Base-by-base conservation (phyloP, 1,140 invertebrate genomes). In the Cydia amplana region DNA sequence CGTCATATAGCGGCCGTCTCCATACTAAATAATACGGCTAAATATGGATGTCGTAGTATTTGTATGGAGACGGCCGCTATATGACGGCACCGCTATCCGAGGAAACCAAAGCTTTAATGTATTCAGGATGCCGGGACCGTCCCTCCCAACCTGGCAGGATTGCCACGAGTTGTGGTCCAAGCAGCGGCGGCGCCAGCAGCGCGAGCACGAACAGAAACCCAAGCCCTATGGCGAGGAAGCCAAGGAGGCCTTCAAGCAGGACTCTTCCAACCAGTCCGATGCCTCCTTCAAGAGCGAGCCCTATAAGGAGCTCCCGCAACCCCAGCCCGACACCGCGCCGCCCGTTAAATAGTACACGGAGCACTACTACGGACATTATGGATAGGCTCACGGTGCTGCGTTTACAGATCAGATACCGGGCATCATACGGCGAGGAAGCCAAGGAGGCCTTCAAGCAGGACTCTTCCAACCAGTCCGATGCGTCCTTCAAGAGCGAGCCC, bases 131-230 rank as follows among this genome's bases (percentile, higher is more conserved):
- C 94, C 95, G 74, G 95, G 95, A 18, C 96, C 97, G 12, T 95
- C 96, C 83, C 90, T 99, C 77, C 99, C 99, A 1, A 97, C 96
- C 32, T 98, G 98, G 95, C 99, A 99, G 94, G 99, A 99, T 93
- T 99, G 99, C 92, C 99, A 99, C 93, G 99, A 99, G 93, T 94
- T 99, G 83, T 99, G 99, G 99, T 98, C 97, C 82, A 99, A 99
- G 92, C 97, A 97, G 88, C 94, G 97, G 49, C 94, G 97, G 83
- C 93, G 95, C 16, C 97, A 97, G 87, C 93, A 97, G 80, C 93
- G 96, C 43, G 96, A 97, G 84, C 96, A 97, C 83, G 95, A 96
- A 85, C 96, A 96, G 28, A 87, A 93, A 76, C 85, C 79, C 60
- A 90, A 90, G 72, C 90, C 82, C 80, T 93, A 83, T 78, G 88